Percentiles rank a stretch among this genome's conserved stretches.
Evolutionary conservation across 2,113 vertebrate genomes (phyloP).

Genomic region (Myiagra hebetior): DNA sequence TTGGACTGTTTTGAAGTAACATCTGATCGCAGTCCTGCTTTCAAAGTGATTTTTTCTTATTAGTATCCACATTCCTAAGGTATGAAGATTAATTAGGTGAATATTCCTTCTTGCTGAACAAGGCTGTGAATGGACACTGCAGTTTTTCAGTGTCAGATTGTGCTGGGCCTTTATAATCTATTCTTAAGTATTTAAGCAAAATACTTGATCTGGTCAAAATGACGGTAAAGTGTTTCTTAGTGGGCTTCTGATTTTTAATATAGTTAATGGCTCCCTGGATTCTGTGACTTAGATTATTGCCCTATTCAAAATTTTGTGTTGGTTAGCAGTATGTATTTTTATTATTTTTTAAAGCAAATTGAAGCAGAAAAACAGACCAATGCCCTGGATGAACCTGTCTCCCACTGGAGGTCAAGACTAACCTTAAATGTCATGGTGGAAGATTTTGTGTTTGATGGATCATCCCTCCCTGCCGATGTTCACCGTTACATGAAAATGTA

Average conservation of each 20-base stretch:
- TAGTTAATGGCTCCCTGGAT: not conserved
- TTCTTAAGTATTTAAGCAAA: not conserved
- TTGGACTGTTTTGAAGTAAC: not conserved
- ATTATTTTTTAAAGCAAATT: constrained; percentile 63
- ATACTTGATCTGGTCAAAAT: not conserved
- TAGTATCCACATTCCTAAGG: not conserved
- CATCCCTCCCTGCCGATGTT: constrained; percentile 90
- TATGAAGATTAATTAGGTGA: not conserved
- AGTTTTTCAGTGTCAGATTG: not conserved
- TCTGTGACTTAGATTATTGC: not conserved
- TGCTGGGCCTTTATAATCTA: not conserved
- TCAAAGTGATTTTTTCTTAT: not conserved
- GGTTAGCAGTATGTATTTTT: not conserved
- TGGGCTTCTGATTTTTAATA: not conserved
- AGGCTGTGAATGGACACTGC: not conserved
- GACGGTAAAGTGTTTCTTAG: not conserved
- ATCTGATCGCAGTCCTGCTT: not conserved
- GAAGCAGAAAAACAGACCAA: constrained; percentile 69
- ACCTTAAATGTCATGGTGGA: constrained; percentile 92
- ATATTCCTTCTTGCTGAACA: not conserved
- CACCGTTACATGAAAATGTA: constrained; percentile 95
- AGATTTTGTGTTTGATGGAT: constrained; percentile 89
- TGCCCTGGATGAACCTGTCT: constrained; percentile 82
- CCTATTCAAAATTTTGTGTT: not conserved
- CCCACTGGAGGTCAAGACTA: constrained; percentile 93